Evolutionary conservation across 2,888 invertebrate genomes (phyloP).

Genomic region (Abscondita cerata): DNA sequence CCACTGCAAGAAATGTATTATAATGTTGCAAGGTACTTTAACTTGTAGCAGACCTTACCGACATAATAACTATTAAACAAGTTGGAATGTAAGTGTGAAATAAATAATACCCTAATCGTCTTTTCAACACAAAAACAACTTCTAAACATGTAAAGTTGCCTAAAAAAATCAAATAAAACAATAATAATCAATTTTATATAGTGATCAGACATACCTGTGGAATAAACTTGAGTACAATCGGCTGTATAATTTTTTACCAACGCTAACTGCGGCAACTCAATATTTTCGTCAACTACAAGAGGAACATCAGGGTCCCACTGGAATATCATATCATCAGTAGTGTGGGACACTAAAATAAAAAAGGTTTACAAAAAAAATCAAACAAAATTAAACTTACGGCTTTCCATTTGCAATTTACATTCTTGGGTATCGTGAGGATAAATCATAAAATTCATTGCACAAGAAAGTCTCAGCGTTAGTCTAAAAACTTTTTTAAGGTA

Average conservation of each 20-base stretch:
- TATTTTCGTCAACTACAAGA: constrained; percentile 86
- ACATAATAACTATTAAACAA: constrained; percentile 94
- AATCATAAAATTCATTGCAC: constrained; percentile 93
- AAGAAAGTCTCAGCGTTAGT: constrained; percentile 84
- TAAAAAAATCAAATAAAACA: constrained; percentile 50
- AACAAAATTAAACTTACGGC: constrained; percentile 71
- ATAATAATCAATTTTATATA: constrained; percentile 4
- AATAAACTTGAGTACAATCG: constrained; percentile 91
- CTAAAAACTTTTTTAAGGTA: constrained; percentile 55
- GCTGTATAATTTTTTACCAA: constrained; percentile 88
- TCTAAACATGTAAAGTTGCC: constrained; percentile 93
- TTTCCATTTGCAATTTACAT: constrained; percentile 94
- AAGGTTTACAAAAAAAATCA: not conserved
- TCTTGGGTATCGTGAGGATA: constrained; percentile 95
- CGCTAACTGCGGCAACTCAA: constrained; percentile 86
- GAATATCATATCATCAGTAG: constrained; percentile 92
- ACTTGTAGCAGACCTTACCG: constrained; percentile 64
- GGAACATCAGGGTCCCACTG: constrained; percentile 93
- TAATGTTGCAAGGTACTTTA: not conserved
- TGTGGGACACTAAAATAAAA: constrained; percentile 80
- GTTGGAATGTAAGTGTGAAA: constrained; percentile 95
- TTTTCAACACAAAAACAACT: constrained; percentile 87
- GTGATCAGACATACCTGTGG: constrained; percentile 69
- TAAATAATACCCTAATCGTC: constrained; percentile 88
- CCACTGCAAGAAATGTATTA: constrained; percentile 73